phyloP scores from a whole-genome alignment of 2,113 vertebrate genomes.

The Lophotis ruficrista region DNA sequence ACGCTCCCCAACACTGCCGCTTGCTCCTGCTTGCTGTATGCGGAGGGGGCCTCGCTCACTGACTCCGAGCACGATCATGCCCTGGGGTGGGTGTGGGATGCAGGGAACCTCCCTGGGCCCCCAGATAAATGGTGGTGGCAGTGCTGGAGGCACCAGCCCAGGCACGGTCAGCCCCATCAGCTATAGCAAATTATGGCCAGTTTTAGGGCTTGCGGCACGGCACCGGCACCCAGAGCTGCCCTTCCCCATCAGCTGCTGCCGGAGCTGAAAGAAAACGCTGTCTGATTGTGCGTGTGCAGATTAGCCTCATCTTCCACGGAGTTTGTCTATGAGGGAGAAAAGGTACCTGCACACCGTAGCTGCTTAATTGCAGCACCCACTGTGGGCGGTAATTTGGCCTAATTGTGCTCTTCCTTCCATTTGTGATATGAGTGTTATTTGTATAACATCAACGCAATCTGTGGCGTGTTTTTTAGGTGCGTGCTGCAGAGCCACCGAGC shows the following conservation, averaged over 20 bases:
- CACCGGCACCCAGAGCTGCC: neutral
- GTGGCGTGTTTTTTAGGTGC: neutral
- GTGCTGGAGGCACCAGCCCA: neutral
- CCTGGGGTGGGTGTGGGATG: neutral
- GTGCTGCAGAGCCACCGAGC: neutral
- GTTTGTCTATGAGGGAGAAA: neutral
- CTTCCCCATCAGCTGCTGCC: neutral
- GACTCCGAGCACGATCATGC: neutral
- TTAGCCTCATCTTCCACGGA: neutral
- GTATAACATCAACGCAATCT: fast-evolving
- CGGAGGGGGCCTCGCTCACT: neutral
- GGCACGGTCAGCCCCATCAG: neutral
- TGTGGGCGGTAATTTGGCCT: neutral
- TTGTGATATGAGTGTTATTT: neutral
- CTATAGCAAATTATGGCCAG: neutral
- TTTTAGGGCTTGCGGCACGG: neutral
- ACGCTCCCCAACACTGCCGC: fast-evolving
- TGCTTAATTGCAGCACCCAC: neutral
- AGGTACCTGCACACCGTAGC: neutral
- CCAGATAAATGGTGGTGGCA: neutral
- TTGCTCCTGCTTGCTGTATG: neutral
- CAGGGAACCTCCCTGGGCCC: neutral
- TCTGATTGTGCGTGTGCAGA: fast-evolving
- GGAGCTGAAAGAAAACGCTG: neutral
- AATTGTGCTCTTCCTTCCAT: neutral